A percentile compares a stretch with the other conserved stretches of the same genome.
Conservation (phyloP, 2,797 vertebrate species). For the Borostomias antarcticus region DNA sequence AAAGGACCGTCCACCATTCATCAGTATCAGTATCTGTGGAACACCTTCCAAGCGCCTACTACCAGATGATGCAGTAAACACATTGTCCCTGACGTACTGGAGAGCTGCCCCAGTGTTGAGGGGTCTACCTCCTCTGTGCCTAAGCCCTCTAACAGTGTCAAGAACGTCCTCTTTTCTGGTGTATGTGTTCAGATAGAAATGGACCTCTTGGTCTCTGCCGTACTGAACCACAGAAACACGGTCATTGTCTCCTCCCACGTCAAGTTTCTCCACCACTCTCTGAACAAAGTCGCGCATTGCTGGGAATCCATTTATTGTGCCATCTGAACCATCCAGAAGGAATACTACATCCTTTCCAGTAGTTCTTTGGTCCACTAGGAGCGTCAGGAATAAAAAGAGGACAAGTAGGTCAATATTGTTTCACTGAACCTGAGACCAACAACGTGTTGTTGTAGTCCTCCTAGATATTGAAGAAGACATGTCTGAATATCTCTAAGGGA, state of each 20-base stretch:
- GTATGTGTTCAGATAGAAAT: constrained; percentile 35
- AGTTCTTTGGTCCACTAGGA: background rate
- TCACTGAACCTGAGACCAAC: too few species aligned
- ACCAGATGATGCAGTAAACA: constrained; percentile 78
- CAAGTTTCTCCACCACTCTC: too few species aligned
- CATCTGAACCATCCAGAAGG: constrained; percentile 81
- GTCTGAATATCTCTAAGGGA: too few species aligned
- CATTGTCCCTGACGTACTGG: constrained; percentile 42
- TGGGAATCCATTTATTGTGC: constrained; percentile 58
- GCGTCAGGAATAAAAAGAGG: background rate
- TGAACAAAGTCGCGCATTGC: constrained; percentile 16
- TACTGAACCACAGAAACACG: constrained; percentile 30
- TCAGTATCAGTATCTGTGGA: constrained; percentile 43
- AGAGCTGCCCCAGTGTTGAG: constrained; percentile 37
- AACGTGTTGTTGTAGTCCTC: too few species aligned
- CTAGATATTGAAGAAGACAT: too few species aligned
- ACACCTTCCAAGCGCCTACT: constrained; percentile 78
- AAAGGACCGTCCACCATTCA: too few species aligned
- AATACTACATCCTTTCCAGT: constrained; percentile 82
- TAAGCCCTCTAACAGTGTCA: constrained; percentile 43
- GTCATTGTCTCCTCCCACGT: constrained; percentile 31
- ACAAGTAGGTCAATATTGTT: too few species aligned
- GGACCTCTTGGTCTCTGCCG: constrained; percentile 17
- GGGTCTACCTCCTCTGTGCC: constrained; percentile 25
- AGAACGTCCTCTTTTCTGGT: constrained; percentile 14